Conservation (phyloP, 2,888 invertebrate species). For the Tridacna gigas region DNA sequence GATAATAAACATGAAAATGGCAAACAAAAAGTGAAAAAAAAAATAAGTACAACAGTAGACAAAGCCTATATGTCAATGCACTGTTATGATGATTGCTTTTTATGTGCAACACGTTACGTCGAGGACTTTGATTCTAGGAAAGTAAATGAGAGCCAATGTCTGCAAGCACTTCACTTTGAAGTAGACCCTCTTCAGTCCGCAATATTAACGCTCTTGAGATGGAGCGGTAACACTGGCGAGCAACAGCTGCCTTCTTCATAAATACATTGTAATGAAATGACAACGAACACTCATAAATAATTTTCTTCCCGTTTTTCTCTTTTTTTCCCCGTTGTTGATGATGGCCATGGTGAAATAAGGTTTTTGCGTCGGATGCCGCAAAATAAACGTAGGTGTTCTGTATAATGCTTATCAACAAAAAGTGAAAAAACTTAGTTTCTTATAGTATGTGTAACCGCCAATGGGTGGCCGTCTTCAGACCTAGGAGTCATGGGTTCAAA, state of each 20-base stretch:
- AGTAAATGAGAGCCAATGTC: slow-evolving; percentile 38
- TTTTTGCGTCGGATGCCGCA: too few relatives aligned
- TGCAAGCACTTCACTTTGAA: slow-evolving; percentile 51
- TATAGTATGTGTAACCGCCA: too few relatives aligned
- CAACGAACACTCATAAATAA: slow-evolving; percentile 12
- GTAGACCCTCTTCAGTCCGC: slow-evolving; percentile 41
- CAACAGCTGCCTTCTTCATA: slow-evolving; percentile 51
- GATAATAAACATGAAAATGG: neutral
- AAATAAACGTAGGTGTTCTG: neutral
- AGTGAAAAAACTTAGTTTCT: too few relatives aligned
- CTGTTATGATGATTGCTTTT: slow-evolving; percentile 21
- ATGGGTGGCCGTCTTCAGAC: too few relatives aligned
- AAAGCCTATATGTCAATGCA: slow-evolving; percentile 22
- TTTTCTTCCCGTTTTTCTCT: too few relatives aligned
- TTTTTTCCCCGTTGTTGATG: too few relatives aligned
- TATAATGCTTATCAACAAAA: neutral
- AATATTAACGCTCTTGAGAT: slow-evolving; percentile 48
- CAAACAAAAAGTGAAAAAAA: neutral
- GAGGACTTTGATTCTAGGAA: slow-evolving; percentile 37
- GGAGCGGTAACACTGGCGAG: slow-evolving; percentile 35
- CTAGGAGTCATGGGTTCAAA: too few relatives aligned
- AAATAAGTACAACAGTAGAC: neutral
- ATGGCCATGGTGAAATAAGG: too few relatives aligned
- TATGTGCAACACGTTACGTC: slow-evolving; percentile 19
- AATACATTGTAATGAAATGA: slow-evolving; percentile 36